Evolutionary conservation across 2,113 vertebrate species (phyloP).

Genomic region (Odocoileus virginianus): DNA sequence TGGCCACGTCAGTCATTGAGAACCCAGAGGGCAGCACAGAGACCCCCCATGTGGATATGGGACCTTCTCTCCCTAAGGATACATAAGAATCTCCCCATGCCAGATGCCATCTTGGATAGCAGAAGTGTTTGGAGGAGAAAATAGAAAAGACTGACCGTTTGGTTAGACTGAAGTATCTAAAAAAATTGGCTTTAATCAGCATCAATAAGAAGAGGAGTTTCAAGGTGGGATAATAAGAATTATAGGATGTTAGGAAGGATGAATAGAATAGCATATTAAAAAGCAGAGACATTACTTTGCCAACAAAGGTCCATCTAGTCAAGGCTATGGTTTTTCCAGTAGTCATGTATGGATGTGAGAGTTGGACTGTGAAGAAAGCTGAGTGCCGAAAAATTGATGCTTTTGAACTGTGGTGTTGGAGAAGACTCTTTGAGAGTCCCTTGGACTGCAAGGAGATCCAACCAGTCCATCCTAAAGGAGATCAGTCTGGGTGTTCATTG

Average conservation of each 20-base stretch:
- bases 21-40: neutral
- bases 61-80: neutral
- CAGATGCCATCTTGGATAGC: neutral
- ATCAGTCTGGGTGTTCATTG: no score
- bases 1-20: neutral
- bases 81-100: neutral
- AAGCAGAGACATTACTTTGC: no score
- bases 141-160: neutral
- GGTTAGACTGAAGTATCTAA: neutral
- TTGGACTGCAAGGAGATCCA: no score
- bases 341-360: no score
- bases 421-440: no score
- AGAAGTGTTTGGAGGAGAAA: neutral
- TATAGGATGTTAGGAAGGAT: neutral
- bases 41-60: neutral
- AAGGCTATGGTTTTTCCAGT: no score
- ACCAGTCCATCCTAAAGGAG: no score
- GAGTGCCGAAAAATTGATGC: no score
- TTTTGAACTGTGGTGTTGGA: no score
- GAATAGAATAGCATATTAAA: no score
- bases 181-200: neutral
- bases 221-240: neutral
- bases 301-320: no score
- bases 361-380: no score
- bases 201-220: neutral